Conservation (phyloP, 1,140 invertebrate species). For the Littorina saxatilis region DNA sequence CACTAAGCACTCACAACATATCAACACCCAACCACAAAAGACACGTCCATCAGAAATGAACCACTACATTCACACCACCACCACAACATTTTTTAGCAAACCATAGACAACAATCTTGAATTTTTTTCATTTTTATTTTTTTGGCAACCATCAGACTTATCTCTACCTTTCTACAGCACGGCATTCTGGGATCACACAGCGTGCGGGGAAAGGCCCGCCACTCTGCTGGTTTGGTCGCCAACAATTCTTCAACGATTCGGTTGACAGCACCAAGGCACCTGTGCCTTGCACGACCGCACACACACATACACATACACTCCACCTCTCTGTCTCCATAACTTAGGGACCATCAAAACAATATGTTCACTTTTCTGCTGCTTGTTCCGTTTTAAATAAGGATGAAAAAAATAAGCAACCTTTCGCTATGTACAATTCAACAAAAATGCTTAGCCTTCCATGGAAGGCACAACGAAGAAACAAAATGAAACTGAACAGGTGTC, state of each 20-base stretch:
- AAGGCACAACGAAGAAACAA: no score
- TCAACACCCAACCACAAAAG: no score
- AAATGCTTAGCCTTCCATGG: no score
- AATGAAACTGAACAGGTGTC: no score
- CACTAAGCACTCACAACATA: no score
- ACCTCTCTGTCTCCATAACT: background rate
- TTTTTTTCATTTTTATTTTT: slow-evolving; percentile 9
- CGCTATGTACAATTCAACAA: no score
- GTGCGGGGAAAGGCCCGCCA: no score
- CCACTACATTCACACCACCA: no score
- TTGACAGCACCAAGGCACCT: background rate
- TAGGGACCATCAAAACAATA: slow-evolving; percentile 9
- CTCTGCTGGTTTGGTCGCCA: no score
- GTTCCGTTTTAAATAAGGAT: background rate
- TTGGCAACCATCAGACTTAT: background rate
- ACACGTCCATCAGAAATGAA: no score
- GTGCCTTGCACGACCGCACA: background rate
- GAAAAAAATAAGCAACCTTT: background rate
- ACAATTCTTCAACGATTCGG: no score
- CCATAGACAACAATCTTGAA: background rate
- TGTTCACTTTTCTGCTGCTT: slow-evolving; percentile 8
- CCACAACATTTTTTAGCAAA: no score
- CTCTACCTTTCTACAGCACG: background rate
- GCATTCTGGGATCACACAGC: background rate
- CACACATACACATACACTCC: background rate